Percentiles rank a stretch among this genome's conserved stretches.
Conservation (phyloP, 1,140 invertebrate genomes). For the Tetramorium alpestre region DNA sequence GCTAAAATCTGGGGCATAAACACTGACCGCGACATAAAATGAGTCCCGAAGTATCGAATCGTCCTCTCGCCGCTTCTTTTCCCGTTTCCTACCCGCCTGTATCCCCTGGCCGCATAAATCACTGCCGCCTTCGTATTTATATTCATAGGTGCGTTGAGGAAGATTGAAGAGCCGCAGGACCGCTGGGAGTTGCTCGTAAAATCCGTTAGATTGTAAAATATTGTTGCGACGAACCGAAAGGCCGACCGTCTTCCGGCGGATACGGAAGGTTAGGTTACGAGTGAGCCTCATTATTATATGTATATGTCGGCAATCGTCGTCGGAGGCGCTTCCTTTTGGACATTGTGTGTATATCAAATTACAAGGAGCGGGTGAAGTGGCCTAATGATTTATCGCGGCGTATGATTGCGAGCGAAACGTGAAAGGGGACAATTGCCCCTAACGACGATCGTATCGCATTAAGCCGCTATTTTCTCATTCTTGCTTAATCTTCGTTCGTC, state of each 20-base stretch:
- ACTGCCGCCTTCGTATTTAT: constrained; percentile 81
- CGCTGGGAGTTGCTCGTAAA: constrained; percentile 80
- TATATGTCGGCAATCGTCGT: constrained; percentile 3
- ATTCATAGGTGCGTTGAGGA: constrained; percentile 82
- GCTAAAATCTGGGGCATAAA: constrained; percentile 82
- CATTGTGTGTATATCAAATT: constrained; percentile 39
- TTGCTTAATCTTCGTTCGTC: constrained; percentile 21
- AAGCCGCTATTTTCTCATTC: constrained; percentile 9
- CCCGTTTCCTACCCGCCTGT: constrained; percentile 20
- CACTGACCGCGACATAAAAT: constrained; percentile 83
- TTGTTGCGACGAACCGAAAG: constrained; percentile 76
- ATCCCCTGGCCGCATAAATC: constrained; percentile 78
- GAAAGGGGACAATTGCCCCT: constrained; percentile 17
- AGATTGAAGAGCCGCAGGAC: constrained; percentile 81
- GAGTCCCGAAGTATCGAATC: constrained; percentile 77
- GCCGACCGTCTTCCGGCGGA: constrained; percentile 59
- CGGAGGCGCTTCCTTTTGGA: constrained; percentile 10
- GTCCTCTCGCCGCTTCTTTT: constrained; percentile 24
- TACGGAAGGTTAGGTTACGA: constrained; percentile 64
- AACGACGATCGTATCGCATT: constrained; percentile 27
- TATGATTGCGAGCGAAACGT: neutral
- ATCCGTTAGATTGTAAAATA: constrained; percentile 81
- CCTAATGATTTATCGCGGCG: constrained; percentile 50
- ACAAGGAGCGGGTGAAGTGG: constrained; percentile 16
- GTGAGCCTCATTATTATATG: constrained; percentile 34